Evolutionary conservation across 2,113 vertebrate species (phyloP).

Genomic region (Entomyzon cyanotis): DNA sequence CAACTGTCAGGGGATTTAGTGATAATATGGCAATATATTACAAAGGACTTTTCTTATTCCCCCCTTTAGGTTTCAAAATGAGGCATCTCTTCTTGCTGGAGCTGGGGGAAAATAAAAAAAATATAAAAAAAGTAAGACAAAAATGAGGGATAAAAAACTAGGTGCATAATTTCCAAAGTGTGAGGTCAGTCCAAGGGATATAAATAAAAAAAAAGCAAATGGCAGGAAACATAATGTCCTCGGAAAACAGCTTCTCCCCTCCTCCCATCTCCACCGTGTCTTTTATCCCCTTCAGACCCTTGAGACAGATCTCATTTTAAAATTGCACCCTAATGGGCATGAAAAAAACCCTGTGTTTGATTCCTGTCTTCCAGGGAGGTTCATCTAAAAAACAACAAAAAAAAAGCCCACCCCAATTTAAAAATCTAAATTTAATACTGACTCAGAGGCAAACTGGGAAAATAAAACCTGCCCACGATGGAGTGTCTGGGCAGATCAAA

Average conservation of each 20-base stretch:
- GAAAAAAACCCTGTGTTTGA: background rate
- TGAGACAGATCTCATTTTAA: slow-evolving; percentile 63
- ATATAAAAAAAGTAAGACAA: slow-evolving; percentile 2
- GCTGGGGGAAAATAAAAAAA: background rate
- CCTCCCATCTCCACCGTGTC: slow-evolving; percentile 21
- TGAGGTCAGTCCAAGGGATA: slow-evolving; percentile 72
- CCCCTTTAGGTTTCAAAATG: slow-evolving; percentile 82
- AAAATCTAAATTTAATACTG: slow-evolving; percentile 59
- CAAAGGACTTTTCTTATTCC: slow-evolving; percentile 83
- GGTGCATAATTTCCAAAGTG: slow-evolving; percentile 57
- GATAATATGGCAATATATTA: slow-evolving; percentile 89
- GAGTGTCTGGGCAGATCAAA: slow-evolving; percentile 28
- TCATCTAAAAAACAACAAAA: background rate
- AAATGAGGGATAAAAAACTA: slow-evolving; percentile 64
- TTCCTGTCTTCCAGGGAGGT: slow-evolving; percentile 52
- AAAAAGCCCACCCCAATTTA: background rate
- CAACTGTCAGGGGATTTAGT: slow-evolving; percentile 87
- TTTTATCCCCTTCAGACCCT: slow-evolving; percentile 27
- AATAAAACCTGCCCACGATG: background rate
- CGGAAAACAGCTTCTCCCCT: slow-evolving; percentile 30
- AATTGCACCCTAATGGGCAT: slow-evolving; percentile 65
- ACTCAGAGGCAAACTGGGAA: slow-evolving; percentile 10
- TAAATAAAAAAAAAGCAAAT: slow-evolving; percentile 55
- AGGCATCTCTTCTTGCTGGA: slow-evolving; percentile 76
- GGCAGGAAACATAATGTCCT: slow-evolving; percentile 56